Conservation (phyloP, 1,140 invertebrate species). For the Telenomus remus region DNA sequence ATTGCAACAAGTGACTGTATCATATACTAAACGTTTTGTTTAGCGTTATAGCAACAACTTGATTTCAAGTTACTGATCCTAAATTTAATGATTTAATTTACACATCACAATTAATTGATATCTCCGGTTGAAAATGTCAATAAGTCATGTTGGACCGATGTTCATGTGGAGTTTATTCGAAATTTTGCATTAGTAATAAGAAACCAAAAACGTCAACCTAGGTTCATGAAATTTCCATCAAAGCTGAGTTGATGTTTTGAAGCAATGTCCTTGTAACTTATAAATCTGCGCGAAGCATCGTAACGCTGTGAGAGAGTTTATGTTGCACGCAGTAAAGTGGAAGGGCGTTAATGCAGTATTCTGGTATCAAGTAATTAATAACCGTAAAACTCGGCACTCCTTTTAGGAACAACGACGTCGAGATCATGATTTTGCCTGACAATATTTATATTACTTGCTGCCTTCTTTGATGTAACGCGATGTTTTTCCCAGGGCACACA, state of each 20-base stretch:
- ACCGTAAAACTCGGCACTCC: constrained; percentile 66
- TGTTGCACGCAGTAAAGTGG: constrained; percentile 60
- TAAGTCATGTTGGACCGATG: too few species aligned
- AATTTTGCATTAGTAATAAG: too few species aligned
- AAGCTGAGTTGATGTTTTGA: constrained; percentile 25
- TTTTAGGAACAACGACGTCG: constrained; percentile 55
- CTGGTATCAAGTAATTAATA: constrained; percentile 70
- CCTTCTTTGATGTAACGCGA: constrained; percentile 32
- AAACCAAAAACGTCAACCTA: too few species aligned
- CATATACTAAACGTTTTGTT: too few species aligned
- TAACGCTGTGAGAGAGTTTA: constrained; percentile 54
- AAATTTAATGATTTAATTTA: too few species aligned
- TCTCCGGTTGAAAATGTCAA: too few species aligned
- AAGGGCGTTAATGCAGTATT: constrained; percentile 69
- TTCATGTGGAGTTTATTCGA: too few species aligned
- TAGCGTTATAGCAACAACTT: too few species aligned
- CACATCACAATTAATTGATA: too few species aligned
- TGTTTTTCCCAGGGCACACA: constrained; percentile 36
- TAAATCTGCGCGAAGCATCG: constrained; percentile 25
- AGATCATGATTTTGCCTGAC: constrained; percentile 43
- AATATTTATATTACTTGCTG: constrained; percentile 51
- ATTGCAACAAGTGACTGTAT: too few species aligned
- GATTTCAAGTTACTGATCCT: too few species aligned
- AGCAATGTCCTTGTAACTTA: constrained; percentile 42
- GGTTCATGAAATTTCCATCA: constrained; percentile 27